Percentiles rank a stretch among this genome's conserved stretches.
Conservation (phyloP, 2,113 vertebrate genomes). For the Alces alces region DNA sequence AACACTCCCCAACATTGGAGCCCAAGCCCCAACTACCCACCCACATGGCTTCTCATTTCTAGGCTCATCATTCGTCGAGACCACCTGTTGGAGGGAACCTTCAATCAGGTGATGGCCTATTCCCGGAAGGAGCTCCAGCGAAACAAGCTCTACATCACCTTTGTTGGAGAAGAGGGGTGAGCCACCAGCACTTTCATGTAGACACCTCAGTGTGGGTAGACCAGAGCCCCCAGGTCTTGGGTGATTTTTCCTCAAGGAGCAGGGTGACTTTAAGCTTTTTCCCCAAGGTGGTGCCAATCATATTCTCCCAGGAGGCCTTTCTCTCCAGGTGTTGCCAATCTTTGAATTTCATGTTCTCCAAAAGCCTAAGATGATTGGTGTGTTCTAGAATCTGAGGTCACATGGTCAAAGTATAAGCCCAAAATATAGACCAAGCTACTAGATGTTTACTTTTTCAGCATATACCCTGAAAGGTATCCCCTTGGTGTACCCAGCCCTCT, state of each 20-base stretch:
- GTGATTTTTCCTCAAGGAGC: not conserved
- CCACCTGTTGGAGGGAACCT: conserved; percentile 95
- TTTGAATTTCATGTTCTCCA: not conserved
- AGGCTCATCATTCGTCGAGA: conserved; percentile 95
- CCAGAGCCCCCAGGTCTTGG: too few relatives aligned
- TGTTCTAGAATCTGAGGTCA: not conserved
- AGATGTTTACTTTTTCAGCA: not conserved
- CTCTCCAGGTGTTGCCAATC: not conserved
- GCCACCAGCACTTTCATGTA: conserved; percentile 21
- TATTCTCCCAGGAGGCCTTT: not conserved
- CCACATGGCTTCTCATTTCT: not conserved
- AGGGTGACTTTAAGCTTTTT: not conserved
- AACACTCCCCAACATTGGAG: not conserved
- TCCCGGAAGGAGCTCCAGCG: conserved; percentile 98
- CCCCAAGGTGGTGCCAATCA: not conserved
- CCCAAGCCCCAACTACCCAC: rapidly evolving
- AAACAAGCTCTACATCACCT: conserved; percentile 97
- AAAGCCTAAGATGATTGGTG: not conserved
- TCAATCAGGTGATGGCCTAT: conserved; percentile 98
- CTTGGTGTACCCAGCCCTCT: not conserved
- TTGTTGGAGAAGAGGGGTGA: conserved; percentile 97
- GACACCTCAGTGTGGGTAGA: not conserved
- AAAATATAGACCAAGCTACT: not conserved
- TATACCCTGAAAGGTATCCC: not conserved
- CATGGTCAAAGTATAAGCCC: not conserved